These are phyloP conservation scores for Tipula helvola DNA, from an alignment of 2,888 invertebrate species.

Conservation along the genomic window DNA sequence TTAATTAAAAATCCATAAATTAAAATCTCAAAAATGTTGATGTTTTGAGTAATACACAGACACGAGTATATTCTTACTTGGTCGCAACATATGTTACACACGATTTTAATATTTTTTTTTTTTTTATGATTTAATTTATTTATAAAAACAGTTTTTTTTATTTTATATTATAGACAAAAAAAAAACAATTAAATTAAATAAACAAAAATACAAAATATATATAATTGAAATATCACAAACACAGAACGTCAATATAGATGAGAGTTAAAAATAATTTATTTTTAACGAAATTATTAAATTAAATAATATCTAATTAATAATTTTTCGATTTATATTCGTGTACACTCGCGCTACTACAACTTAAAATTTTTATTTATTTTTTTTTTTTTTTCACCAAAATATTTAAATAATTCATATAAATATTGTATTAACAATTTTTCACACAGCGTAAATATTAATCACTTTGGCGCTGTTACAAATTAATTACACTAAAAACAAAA, in stretches of 20 bases:
- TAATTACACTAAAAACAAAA: neutral
- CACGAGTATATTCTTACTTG: neutral
- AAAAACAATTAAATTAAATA: neutral
- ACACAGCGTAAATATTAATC: neutral
- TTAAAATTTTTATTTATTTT: no score
- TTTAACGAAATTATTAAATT: neutral
- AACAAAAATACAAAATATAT: neutral
- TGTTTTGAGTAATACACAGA: neutral
- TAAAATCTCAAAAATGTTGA: neutral
- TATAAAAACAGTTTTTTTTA: neutral
- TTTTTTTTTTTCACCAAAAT: neutral
- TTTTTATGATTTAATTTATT: neutral
- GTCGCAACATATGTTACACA: neutral
- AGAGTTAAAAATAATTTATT: neutral
- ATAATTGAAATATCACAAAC: neutral
- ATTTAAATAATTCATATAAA: neutral
- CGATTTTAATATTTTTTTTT: neutral
- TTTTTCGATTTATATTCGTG: no score
- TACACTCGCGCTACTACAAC: no score
- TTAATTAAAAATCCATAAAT: neutral
- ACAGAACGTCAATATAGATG: neutral
- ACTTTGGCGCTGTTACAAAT: neutral
- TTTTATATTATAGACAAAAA: neutral
- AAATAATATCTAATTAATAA: neutral
- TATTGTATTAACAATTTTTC: neutral